Evolutionary conservation across 1,140 invertebrate genomes (phyloP), one percentile per base, ranked within the genome.

Genomic region (Temnothorax nylanderi): DNA sequence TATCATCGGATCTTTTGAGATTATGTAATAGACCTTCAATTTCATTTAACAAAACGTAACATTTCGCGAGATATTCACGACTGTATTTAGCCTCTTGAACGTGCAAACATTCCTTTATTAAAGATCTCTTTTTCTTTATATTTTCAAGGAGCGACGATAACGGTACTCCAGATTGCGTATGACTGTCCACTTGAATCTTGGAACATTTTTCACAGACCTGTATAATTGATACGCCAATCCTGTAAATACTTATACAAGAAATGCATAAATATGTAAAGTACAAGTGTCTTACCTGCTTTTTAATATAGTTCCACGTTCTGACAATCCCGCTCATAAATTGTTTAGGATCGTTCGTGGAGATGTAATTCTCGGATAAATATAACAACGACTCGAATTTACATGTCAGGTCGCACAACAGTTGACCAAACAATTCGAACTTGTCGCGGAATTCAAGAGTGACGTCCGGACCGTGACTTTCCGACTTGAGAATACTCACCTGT

Each of bases 101-200:
- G 85, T 91, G 64, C 2, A 94, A 62, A 26, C 86, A 91, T 18
- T 89, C 44, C 86, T 88, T 93, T 8, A 88, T 65, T 56, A 89
- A 62, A 37, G 77, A 51, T 8, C 81, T 67, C 76, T 93, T 88
- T 80, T 89, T 92, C 37, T 89, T 92, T 62, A 93, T 91, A 80
- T 89, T 92, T n/a, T 88, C 49, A 8, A 93, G 18, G 26, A 93
- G 16, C n/a, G 81, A 67, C 32, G 90, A 88, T 56, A 94, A 88
- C n/a, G 93, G 87, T 26, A 88, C 58, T 18, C 91, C 92, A 1
- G 91, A 85, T 21, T 86, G 60, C 11, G 91, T 92, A 21, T 86
- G 87, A 81, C 93, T 93, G 7, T 88, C 88, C n/a, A 94, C 87
- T 37, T 76, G 92, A 71, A 91, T 90, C 60, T 86, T 89, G 34